phyloP scores from a whole-genome alignment of 2,888 invertebrate species.

The Bursaphelenchus okinawaensis region DNA sequence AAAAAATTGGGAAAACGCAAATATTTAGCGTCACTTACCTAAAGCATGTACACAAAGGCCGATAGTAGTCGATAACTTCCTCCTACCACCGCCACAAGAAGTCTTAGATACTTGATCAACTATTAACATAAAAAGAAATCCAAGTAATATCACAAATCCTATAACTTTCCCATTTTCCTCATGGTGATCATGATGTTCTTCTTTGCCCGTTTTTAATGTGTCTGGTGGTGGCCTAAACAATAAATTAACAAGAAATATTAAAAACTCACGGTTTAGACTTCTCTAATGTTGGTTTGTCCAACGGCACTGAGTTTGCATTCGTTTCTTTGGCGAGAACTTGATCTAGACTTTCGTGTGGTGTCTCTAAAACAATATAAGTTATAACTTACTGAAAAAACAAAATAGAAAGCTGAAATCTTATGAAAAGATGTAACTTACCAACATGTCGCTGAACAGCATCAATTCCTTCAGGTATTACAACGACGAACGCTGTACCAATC shows the following conservation, averaged over 20 bases:
- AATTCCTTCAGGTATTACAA: constrained; percentile 98
- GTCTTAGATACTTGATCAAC: constrained; percentile 71
- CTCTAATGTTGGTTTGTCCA: neutral
- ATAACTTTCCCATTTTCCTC: constrained; percentile 65
- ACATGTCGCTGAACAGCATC: constrained; percentile 61
- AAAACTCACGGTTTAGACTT: neutral
- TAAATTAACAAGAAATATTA: neutral
- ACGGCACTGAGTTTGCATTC: neutral
- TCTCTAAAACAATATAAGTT: neutral
- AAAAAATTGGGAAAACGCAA: neutral
- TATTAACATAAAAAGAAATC: constrained; percentile 94
- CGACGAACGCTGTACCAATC: constrained; percentile 91
- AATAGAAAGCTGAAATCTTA: too few species aligned
- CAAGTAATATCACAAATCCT: constrained; percentile 83
- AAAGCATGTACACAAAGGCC: constrained; percentile 97
- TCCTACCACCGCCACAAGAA: constrained; percentile 27
- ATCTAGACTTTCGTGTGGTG: neutral
- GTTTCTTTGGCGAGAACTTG: neutral
- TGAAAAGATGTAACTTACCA: constrained; percentile 3
- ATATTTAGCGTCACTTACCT: constrained; percentile 61
- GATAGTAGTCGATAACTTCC: constrained; percentile 80
- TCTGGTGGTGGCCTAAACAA: constrained; percentile 9
- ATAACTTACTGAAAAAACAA: too few species aligned
- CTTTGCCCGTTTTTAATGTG: constrained; percentile 3
- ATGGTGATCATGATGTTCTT: constrained; percentile 20